These are phyloP conservation scores for Atherinosoma microstoma DNA, from an alignment of 2,797 vertebrate species.

Conservation along the genomic window DNA sequence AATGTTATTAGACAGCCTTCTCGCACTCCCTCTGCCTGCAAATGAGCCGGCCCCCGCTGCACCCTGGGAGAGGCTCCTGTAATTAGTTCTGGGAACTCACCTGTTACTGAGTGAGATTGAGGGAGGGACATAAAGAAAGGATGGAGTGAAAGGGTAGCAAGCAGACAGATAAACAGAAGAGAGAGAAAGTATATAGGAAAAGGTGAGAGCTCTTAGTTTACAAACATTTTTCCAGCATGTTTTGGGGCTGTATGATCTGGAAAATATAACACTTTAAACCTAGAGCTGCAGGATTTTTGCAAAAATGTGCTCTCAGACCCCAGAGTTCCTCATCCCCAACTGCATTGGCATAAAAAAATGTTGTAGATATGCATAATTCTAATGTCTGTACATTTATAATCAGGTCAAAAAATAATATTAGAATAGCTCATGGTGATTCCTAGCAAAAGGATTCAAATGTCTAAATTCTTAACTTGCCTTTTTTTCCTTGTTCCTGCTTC, in stretches of 20 bases:
- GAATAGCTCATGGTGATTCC: not conserved
- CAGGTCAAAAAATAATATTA: not conserved
- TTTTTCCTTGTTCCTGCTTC: not conserved
- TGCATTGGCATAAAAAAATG: not conserved
- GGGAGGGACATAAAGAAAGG: constrained; percentile 9
- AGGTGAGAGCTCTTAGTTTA: constrained; percentile 23
- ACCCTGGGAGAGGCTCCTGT: constrained; percentile 73
- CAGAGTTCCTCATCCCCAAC: not conserved
- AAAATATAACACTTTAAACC: not conserved
- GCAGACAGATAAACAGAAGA: constrained; percentile 49
- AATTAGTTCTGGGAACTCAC: constrained; percentile 81
- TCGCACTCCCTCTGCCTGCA: constrained; percentile 60
- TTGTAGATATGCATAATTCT: not conserved
- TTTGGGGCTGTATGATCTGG: not conserved
- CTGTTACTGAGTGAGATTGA: constrained; percentile 69
- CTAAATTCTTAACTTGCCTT: not conserved
- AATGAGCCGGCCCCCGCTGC: constrained; percentile 72
- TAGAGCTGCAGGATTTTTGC: not conserved
- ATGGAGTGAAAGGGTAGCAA: constrained; percentile 48
- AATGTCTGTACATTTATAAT: not conserved
- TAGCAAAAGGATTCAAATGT: not conserved
- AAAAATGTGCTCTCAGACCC: not conserved
- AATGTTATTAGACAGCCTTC: constrained; percentile 78
- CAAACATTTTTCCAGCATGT: constrained; percentile 3
- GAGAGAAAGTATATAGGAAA: not conserved